Evolutionary conservation across 2,113 vertebrate genomes (phyloP).

Genomic region (Stigmatopora nigra): DNA sequence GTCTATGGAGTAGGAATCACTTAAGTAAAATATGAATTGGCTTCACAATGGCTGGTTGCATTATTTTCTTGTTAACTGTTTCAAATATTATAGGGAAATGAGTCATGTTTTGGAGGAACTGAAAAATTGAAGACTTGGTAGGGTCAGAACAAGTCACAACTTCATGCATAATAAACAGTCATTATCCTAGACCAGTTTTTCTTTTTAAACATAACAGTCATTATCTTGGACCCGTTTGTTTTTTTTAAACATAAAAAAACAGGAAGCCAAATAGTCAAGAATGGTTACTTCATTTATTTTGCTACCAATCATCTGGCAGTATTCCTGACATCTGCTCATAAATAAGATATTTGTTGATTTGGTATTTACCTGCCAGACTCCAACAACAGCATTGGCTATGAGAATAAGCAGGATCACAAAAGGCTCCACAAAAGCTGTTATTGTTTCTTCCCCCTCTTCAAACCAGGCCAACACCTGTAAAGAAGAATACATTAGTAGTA

Average conservation of each 20-base stretch:
- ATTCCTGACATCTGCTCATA: neutral
- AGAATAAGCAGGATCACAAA: constrained; percentile 98
- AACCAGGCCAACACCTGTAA: constrained; percentile 93
- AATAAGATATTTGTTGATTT: neutral
- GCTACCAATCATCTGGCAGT: neutral
- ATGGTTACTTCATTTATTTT: neutral
- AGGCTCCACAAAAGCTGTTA: constrained; percentile 97
- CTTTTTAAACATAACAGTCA: too few relatives aligned
- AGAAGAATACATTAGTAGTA: constrained; percentile 21
- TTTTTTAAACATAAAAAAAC: too few relatives aligned
- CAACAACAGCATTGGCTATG: constrained; percentile 95
- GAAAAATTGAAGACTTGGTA: neutral
- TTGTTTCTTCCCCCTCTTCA: constrained; percentile 96
- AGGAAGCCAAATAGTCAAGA: neutral
- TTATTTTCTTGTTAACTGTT: neutral
- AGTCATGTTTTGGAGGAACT: neutral
- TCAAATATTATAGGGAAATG: neutral
- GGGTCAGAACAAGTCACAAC: neutral
- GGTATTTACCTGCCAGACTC: constrained; percentile 92
- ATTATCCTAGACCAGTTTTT: too few relatives aligned
- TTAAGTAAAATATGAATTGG: neutral
- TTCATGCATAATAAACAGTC: too few relatives aligned
- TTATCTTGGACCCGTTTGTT: too few relatives aligned
- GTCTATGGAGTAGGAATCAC: neutral
- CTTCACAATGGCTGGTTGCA: neutral